phyloP scores from a whole-genome alignment of 2,113 vertebrate genomes.

The Seriola aureovittata region DNA sequence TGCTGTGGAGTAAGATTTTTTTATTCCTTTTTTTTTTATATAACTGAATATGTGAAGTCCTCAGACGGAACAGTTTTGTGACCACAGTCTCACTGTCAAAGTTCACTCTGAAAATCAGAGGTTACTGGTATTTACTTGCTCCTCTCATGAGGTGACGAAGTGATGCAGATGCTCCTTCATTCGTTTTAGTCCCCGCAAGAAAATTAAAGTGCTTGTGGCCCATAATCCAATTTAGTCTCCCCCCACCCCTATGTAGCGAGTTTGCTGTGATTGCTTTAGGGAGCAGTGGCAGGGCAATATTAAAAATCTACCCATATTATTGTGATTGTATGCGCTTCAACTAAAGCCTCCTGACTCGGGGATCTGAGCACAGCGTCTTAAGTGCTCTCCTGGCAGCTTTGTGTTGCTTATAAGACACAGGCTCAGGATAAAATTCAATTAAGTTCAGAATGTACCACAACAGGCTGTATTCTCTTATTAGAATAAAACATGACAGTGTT shows the following conservation, averaged over 20 bases:
- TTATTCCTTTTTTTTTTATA: background rate
- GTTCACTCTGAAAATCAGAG: constrained; percentile 36
- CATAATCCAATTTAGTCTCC: constrained; percentile 84
- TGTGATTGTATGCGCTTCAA: constrained; percentile 74
- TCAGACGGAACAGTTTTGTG: background rate
- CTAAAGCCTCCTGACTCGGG: constrained; percentile 74
- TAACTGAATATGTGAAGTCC: background rate
- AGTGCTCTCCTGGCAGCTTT: constrained; percentile 85
- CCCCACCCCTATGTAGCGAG: constrained; percentile 55
- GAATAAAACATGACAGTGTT: constrained; percentile 55
- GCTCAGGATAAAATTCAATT: constrained; percentile 81
- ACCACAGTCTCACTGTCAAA: constrained; percentile 26
- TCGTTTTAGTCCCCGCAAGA: constrained; percentile 74
- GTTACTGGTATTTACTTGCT: constrained; percentile 53
- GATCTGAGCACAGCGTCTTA: constrained; percentile 73
- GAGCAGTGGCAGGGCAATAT: constrained; percentile 82
- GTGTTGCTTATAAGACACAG: constrained; percentile 78
- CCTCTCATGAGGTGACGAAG: constrained; percentile 58
- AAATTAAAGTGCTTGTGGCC: constrained; percentile 87
- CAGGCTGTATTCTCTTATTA: constrained; percentile 63
- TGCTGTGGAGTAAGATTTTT: background rate
- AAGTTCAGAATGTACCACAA: constrained; percentile 65
- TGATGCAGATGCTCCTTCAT: constrained; percentile 76
- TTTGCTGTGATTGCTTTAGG: constrained; percentile 82
- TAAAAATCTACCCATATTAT: constrained; percentile 81